Base-by-base conservation (phyloP, 30 jellyfish, hydroid and myxozoan species). In the Aurelia coerulea region DNA sequence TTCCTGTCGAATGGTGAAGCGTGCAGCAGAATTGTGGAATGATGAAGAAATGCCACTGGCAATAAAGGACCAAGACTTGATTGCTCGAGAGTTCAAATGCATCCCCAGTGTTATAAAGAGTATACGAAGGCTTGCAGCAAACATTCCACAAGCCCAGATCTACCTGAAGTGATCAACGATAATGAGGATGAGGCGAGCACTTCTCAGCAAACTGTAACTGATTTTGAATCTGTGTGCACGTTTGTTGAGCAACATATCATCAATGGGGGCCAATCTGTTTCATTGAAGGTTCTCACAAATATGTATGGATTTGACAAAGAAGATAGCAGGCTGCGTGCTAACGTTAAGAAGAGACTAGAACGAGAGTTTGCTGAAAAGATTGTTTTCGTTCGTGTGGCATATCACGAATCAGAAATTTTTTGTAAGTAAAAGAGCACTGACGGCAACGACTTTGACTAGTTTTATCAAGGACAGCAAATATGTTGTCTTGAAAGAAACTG, bases 191-290 rank as follows among this genome's bases (percentile, higher is more conserved):
- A 42, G 53, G 1, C 53, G 53, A 7, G 4, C 53, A 42, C 12
- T 42, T 42, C 10, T 1, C 53, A 42, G 53, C 4, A 42, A 42
- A 42, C 53, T 42, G 12, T 6, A 42, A 42, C 53, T 42, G 37
- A 63, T 64, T 79, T 79, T 63, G 76, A 79, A 79, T 79, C 89
- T 29, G 89, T 79, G 51, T 79, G 89, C 51, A 14, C 66, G 56
- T 79, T 79, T 63, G 87, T 76, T 19, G 87, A 76, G 17, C 65
- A 76, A 76, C 87, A 76, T 76, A 69, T 79, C 50, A 33, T 79
- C 89, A 79, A 79, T 64, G 82, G 82, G 35, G 54, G 63, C 74
- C 89, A 79, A 58, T 12, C 89, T 42, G 12, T 42, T 42, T 42
- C 53, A 42, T 42, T 42, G 53, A 51, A 64, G 10, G n/a, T 49